Evolutionary conservation across 1,140 invertebrate genomes (phyloP).

Genomic region (Euschistus heros): DNA sequence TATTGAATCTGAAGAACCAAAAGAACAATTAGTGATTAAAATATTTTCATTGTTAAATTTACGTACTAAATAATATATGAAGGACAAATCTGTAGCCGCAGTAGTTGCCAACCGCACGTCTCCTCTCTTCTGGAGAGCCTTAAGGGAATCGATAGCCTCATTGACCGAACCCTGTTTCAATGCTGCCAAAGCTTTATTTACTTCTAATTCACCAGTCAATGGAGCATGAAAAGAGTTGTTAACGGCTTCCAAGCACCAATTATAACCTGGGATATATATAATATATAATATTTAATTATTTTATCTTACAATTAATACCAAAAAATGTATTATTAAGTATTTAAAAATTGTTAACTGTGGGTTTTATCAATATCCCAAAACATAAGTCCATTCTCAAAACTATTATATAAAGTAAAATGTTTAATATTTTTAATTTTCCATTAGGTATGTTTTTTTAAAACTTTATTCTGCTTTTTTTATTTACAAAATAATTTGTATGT

Average conservation of each 20-base stretch:
- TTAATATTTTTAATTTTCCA: too few relatives aligned
- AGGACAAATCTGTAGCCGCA: constrained; percentile 83
- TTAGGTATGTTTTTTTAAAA: too few relatives aligned
- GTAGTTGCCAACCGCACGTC: constrained; percentile 70
- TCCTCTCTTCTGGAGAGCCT: constrained; percentile 73
- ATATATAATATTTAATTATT: too few relatives aligned
- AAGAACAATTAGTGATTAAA: neutral
- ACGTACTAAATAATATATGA: constrained; percentile 74
- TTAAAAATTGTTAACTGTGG: too few relatives aligned
- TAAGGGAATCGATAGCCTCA: constrained; percentile 74
- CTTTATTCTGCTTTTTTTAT: too few relatives aligned
- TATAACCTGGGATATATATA: constrained; percentile 41
- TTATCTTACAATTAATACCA: too few relatives aligned
- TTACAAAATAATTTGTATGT: too few relatives aligned
- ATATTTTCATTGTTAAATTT: neutral
- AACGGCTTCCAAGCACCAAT: constrained; percentile 67
- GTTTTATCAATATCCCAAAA: too few relatives aligned
- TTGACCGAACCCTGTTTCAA: constrained; percentile 73
- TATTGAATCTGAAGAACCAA: neutral
- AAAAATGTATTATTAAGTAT: too few relatives aligned
- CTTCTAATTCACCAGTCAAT: constrained; percentile 79
- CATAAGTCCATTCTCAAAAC: too few relatives aligned
- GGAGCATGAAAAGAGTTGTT: constrained; percentile 63
- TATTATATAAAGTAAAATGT: too few relatives aligned
- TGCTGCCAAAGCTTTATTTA: constrained; percentile 86